phyloP scores from a whole-genome alignment of 2,797 vertebrate genomes.

The Cottoperca gobio region DNA sequence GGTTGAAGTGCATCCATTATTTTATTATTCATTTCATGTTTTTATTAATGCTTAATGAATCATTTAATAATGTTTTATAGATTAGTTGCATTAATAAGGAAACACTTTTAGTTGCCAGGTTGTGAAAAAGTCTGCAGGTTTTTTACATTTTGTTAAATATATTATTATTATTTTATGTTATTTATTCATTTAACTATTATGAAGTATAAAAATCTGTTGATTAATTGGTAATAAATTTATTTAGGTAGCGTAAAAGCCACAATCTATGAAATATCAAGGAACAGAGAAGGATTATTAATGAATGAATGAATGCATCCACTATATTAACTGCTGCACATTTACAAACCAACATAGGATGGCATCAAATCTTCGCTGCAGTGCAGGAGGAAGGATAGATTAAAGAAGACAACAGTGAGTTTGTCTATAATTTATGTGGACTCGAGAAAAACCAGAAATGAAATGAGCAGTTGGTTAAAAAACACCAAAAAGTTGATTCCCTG shows the following conservation, averaged over 20 bases:
- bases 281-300: neutral
- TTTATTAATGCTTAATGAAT: neutral
- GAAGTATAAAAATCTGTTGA: too few species aligned
- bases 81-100: neutral
- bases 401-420: conserved; percentile 25
- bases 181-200: too few species aligned
- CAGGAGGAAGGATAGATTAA: neutral
- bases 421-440: conserved; percentile 45
- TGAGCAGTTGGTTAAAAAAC: conserved; percentile 66
- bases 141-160: too few species aligned
- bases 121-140: too few species aligned
- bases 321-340: neutral
- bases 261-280: neutral
- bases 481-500: conserved; percentile 74
- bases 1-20: neutral
- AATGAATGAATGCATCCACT: neutral
- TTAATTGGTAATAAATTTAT: neutral
- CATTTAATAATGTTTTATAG: too few species aligned
- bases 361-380: neutral
- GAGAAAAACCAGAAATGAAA: conserved; percentile 42
- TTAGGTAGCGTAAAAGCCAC: neutral
- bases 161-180: too few species aligned
- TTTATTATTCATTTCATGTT: neutral
- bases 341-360: neutral
- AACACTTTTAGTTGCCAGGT: neutral